Base-by-base conservation (phyloP, 2,113 vertebrate genomes). In the Cinclus mexicanus region DNA sequence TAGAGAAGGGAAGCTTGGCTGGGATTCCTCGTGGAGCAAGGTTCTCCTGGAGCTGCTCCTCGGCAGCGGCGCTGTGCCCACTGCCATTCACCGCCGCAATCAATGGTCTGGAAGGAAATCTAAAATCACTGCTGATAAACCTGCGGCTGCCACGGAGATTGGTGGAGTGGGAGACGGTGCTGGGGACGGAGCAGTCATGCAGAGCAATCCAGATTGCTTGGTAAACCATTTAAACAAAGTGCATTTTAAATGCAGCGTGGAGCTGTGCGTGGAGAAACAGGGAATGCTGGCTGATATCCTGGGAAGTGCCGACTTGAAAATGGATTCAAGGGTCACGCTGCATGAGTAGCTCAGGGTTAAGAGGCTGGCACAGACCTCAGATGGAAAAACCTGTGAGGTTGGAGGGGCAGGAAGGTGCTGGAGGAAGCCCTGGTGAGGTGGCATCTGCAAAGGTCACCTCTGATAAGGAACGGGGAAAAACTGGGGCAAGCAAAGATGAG, bases 61-160 rank as follows among this genome's bases (percentile, higher is more conserved):
- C 4, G 0, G 77, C 55, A 12, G 68, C 63, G 6, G 33, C 3
- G 1, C 80, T 4, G 22, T 6, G 44, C 81, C 69, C 0, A 11
- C 92, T 92, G 82, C 88, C 79, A 8, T 28, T 83, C 93, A 63
- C 11, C 0, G 1, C 61, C 8, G 16, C 13, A 42, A 67, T 84
- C 95, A 89, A 56, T 7, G 39, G 69, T 28, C 94, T 97, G 93
- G 93, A 96, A 95, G 76, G 82, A 94, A 94, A 95, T 81, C 85
- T 59, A 31, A 96, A 97, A 97, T 94, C 91, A 75, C 83, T 1
- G 14, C 89, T 89, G 93, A 87, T 92, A 84, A 83, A 91, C 75
- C 82, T n/a, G 64, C 7, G 14, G 64, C 94, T 92, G 95, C 91
- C 94, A 91, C 0, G 0, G 80, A 75, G 94, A 52, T 44, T 67